Evolutionary conservation across 2,113 vertebrate species (phyloP), one percentile per base, ranked within the genome.

Genomic region (Falcunculus frontatus): DNA sequence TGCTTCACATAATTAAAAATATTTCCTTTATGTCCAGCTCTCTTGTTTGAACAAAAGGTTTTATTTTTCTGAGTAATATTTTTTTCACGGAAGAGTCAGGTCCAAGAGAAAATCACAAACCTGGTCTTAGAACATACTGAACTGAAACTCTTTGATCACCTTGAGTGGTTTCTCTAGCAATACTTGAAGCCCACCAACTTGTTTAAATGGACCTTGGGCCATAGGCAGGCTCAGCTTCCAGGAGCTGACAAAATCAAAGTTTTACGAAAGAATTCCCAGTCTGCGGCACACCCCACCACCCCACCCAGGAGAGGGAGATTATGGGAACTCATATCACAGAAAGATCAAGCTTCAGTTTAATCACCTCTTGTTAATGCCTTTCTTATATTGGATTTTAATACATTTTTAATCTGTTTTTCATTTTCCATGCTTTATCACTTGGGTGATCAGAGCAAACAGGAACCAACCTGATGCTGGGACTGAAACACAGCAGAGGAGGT

Each of bases 341-440:
- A 75, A 88, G 87, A 96, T 97, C 96, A 95, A 84, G 47, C 88
- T 92, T 89, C 62, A 73, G 64, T 92, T 96, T 96, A 93, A 95
- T 94, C 90, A 94, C 26, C 52, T 72, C 87, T 95, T 92, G 85
- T 92, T 96, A 92, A 92, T 92, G 72, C 30, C 90, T 75, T 83
- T 94, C 90, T 94, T 89, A 94, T 95, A 97, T 95, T 94, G 95
- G 96, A 94, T 96, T 96, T 94, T 96, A 96, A 96, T 95, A 91
- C 25, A 90, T 92, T 95, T 94, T 96, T 96, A 95, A 96, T 96
- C 93, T 97, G 76, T 93, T 96, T 95, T 96, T 94, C 96, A 94
- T 96, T 96, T 87, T 94, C 84, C 69, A 21, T 92, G 79, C 37
- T 75, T 92, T 97, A 93, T 93, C 95, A 88, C 25, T 60, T 32